Evolutionary conservation across 1,140 invertebrate species (phyloP).

Genomic region (Helicoverpa armigera): DNA sequence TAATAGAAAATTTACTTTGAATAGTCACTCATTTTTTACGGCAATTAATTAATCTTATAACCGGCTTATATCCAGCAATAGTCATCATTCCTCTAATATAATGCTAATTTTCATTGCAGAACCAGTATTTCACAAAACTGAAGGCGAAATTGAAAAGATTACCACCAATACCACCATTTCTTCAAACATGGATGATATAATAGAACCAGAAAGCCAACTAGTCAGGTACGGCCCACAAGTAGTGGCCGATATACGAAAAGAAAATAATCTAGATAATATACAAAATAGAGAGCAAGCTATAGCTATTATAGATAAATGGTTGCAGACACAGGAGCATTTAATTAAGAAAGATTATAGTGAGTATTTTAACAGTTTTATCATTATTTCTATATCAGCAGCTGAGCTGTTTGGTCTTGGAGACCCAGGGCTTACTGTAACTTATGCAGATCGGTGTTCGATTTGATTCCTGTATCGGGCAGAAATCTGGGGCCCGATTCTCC

Average conservation of each 20-base stretch:
- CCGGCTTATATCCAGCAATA: too few relatives aligned
- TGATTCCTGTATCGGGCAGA: too few relatives aligned
- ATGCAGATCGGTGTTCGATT: too few relatives aligned
- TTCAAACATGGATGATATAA: not conserved
- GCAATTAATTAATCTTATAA: too few relatives aligned
- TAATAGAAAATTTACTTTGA: too few relatives aligned
- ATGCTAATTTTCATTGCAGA: not conserved
- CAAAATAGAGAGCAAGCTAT: conserved; percentile 55
- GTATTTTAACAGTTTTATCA: conserved; percentile 14
- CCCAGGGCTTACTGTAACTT: not conserved
- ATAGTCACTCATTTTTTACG: too few relatives aligned
- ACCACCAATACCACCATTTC: too few relatives aligned
- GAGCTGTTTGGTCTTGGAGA: too few relatives aligned
- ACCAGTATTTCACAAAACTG: not conserved
- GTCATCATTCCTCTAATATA: too few relatives aligned
- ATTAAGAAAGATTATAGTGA: conserved; percentile 55
- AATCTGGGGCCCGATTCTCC: too few relatives aligned
- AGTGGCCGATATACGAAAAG: conserved; percentile 46
- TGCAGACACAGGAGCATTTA: conserved; percentile 59
- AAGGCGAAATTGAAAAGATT: not conserved
- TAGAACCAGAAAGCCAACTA: conserved; percentile 6
- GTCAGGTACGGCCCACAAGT: conserved; percentile 21
- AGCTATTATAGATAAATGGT: conserved; percentile 55
- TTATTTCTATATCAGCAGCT: too few relatives aligned
- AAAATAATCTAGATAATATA: conserved; percentile 52